phyloP scores from a whole-genome alignment of 2,797 vertebrate species.

The Babyrousa celebensis region DNA sequence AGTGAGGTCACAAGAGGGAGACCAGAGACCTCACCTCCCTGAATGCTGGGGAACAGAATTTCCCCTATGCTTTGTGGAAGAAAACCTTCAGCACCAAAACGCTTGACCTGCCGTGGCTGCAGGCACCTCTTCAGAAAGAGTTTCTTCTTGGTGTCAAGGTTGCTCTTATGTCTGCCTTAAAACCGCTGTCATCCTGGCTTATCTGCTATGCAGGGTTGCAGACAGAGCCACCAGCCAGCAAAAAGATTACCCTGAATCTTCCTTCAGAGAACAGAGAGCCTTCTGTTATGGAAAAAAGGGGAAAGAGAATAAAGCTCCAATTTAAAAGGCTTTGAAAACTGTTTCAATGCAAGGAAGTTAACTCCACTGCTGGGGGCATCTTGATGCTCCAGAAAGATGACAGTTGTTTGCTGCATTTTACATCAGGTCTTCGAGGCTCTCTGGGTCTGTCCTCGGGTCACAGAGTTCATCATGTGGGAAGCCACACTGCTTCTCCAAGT shows the following conservation, averaged over 20 bases:
- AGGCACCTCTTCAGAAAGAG: not conserved
- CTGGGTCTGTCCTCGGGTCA: conserved; percentile 16
- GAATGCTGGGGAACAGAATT: not conserved
- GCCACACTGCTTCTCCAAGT: conserved; percentile 71
- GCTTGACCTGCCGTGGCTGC: not conserved
- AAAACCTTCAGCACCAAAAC: not conserved
- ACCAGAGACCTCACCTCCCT: not conserved
- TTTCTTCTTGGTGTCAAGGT: not conserved
- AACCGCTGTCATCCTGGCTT: not conserved
- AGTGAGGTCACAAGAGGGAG: not conserved
- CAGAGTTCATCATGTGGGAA: conserved; percentile 64
- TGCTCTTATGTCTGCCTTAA: not conserved
- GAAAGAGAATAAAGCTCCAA: conserved; percentile 63
- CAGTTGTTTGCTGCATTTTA: not conserved
- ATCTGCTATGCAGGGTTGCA: conserved; percentile 9
- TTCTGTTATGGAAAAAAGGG: conserved; percentile 32
- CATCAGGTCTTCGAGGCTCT: not conserved
- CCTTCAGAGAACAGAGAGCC: conserved; percentile 58
- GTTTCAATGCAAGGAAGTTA: not conserved
- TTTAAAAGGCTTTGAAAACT: conserved; percentile 68
- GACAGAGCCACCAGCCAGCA: conserved; percentile 39
- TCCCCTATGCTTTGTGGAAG: not conserved
- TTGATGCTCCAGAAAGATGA: not conserved
- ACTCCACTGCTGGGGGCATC: not conserved
- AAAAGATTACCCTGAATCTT: conserved; percentile 26